These are phyloP conservation scores for Trissolcus brochymenae DNA, from an alignment of 2,888 invertebrate species.

Conservation along the genomic window DNA sequence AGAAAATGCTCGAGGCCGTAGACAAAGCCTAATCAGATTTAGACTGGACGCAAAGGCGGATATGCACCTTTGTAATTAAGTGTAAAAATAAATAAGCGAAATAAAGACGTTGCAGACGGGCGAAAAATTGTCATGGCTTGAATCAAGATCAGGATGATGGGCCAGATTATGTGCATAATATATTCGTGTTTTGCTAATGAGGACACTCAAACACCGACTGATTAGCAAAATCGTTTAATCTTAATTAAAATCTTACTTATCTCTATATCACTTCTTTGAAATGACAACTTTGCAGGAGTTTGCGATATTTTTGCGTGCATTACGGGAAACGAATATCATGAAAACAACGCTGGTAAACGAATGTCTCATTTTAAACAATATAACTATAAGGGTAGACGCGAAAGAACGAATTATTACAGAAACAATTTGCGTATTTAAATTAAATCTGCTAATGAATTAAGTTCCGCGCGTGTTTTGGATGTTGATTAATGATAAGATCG, in stretches of 20 bases:
- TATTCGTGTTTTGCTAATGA: conserved; percentile 34
- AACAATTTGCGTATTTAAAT: conserved; percentile 7
- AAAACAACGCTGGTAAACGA: not conserved
- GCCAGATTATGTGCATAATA: conserved; percentile 22
- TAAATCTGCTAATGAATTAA: conserved; percentile 1
- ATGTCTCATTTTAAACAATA: too few relatives aligned
- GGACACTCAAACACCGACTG: conserved; percentile 27
- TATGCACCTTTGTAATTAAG: not conserved
- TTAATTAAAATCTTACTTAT: conserved; percentile 46
- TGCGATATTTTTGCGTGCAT: conserved; percentile 17
- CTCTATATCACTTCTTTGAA: conserved; percentile 15
- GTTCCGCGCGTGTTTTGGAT: conserved; percentile 7
- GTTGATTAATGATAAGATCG: conserved; percentile 17
- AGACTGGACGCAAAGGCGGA: not conserved
- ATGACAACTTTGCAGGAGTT: conserved; percentile 7
- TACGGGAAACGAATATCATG: conserved; percentile 9
- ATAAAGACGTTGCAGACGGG: conserved; percentile 13
- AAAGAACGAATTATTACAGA: not conserved
- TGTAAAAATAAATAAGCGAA: conserved; percentile 13
- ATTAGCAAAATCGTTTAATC: conserved; percentile 37
- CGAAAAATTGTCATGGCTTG: conserved; percentile 14
- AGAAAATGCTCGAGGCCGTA: not conserved
- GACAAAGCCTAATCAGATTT: conserved; percentile 16
- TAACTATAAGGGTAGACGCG: not conserved
- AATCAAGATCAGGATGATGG: conserved; percentile 28